Conservation (phyloP, 1,140 invertebrate genomes). For the Trigoniulus corallinus region DNA sequence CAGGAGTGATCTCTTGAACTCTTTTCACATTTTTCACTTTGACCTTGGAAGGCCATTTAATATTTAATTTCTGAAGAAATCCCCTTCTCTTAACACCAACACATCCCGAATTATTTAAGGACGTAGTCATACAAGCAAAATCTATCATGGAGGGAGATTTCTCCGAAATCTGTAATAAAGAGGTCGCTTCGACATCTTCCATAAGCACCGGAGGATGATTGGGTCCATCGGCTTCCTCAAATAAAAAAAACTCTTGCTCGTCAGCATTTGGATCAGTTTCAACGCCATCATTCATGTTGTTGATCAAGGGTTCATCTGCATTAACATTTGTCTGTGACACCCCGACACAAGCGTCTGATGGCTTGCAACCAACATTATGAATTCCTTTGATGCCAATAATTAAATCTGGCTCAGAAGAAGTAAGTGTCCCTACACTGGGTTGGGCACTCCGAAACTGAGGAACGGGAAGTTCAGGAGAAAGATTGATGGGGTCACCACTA, state of each 20-base stretch:
- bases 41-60: constrained; percentile 22
- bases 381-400: constrained; percentile 4
- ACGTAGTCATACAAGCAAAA: too few relatives aligned
- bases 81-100: constrained; percentile 17
- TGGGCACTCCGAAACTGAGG: too few relatives aligned
- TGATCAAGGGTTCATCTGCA: neutral
- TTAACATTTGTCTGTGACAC: neutral
- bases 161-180: too few relatives aligned
- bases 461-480: too few relatives aligned
- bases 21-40: constrained; percentile 4
- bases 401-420: constrained; percentile 7
- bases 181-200: too few relatives aligned
- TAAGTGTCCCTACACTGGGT: neutral
- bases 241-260: too few relatives aligned
- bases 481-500: too few relatives aligned
- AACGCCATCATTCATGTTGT: neutral
- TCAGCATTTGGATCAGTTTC: neutral
- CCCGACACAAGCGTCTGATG: too few relatives aligned
- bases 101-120: too few relatives aligned
- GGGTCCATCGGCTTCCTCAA: too few relatives aligned
- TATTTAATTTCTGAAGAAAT: constrained; percentile 22
- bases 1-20: constrained; percentile 14
- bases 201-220: too few relatives aligned
- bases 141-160: too few relatives aligned
- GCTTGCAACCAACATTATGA: neutral